Evolutionary conservation across 2,888 invertebrate species (phyloP).

Genomic region (Masnerella sp.): DNA sequence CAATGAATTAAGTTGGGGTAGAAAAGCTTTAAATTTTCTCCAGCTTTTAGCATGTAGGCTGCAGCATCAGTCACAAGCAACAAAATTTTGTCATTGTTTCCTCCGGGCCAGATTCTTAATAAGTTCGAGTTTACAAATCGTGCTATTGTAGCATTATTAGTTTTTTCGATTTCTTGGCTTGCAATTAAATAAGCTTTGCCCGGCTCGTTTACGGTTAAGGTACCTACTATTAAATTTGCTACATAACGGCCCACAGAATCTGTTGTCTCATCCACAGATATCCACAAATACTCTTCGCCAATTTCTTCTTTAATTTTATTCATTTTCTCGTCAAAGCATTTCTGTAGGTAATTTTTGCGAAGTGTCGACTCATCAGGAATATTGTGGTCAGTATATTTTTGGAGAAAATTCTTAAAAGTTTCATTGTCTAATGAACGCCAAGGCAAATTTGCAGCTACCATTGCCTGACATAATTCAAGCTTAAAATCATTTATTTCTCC

Average conservation of each 20-base stretch:
- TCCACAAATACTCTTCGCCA: constrained; percentile 57
- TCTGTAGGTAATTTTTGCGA: constrained; percentile 54
- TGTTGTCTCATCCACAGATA: constrained; percentile 57
- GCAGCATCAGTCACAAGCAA: constrained; percentile 23
- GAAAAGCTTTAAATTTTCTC: constrained; percentile 3
- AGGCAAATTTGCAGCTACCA: constrained; percentile 2
- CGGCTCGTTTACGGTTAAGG: constrained; percentile 20
- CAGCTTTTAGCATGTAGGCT: constrained; percentile 19
- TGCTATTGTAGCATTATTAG: constrained; percentile 35
- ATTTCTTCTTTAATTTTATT: constrained; percentile 49
- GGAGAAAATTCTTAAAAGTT: not conserved
- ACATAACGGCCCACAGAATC: constrained; percentile 32
- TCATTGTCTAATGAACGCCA: not conserved
- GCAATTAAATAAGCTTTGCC: constrained; percentile 28
- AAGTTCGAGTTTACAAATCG: constrained; percentile 35
- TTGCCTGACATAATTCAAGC: not conserved
- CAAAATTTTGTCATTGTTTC: constrained; percentile 14
- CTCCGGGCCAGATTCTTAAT: constrained; percentile 23
- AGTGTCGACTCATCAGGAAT: not conserved
- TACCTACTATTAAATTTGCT: constrained; percentile 50
- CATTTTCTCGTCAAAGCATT: constrained; percentile 36
- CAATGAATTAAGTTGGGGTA: constrained; percentile 17
- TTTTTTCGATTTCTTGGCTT: constrained; percentile 31
- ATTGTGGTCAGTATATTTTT: constrained; percentile 8
- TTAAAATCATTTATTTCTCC: not conserved